phyloP scores from a whole-genome alignment of 2,113 vertebrate species.

The Ornithorhynchus anatinus region DNA sequence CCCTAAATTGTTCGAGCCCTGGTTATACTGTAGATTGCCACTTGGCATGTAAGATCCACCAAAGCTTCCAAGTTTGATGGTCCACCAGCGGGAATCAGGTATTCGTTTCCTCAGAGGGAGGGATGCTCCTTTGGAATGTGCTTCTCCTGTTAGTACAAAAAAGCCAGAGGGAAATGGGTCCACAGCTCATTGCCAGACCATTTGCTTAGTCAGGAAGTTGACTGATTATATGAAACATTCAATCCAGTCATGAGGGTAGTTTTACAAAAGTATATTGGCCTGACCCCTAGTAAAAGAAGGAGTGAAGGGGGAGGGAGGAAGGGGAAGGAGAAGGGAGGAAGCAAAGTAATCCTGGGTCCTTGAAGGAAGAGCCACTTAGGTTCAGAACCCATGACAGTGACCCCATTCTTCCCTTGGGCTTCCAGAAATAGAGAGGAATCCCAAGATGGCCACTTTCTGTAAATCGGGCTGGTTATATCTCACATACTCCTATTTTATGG shows the following conservation, averaged over 20 bases:
- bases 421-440: too few species aligned
- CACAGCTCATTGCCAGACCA: not conserved
- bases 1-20: too few species aligned
- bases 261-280: conserved; percentile 1
- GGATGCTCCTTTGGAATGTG: not conserved
- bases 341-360: not conserved
- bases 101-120: too few species aligned
- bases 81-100: too few species aligned
- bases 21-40: too few species aligned
- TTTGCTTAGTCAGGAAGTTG: not conserved
- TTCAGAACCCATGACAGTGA: too few species aligned
- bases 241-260: not conserved
- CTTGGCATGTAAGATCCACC: too few species aligned
- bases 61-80: too few species aligned
- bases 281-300: not conserved
- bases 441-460: too few species aligned
- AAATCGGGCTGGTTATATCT: too few species aligned
- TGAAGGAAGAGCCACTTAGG: not conserved
- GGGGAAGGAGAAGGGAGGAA: not conserved
- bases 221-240: not conserved
- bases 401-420: too few species aligned
- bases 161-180: not conserved
- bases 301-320: not conserved
- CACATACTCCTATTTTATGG: too few species aligned
- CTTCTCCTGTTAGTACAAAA: not conserved